A percentile compares a stretch with the other conserved stretches of the same genome.
Conservation (phyloP, 2,797 vertebrate species). For the Arremon aurantiirostris region DNA sequence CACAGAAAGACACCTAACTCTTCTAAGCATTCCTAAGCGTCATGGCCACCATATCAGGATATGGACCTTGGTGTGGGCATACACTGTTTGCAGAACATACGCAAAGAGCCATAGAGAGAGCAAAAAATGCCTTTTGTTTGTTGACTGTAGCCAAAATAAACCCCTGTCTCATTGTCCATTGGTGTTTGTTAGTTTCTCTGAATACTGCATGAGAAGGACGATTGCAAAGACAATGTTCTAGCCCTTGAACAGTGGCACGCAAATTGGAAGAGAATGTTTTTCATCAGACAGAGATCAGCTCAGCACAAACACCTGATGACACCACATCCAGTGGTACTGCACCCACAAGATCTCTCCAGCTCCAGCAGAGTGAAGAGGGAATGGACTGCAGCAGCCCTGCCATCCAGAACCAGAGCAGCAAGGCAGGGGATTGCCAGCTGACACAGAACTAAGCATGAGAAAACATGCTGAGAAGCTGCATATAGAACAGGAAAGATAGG, state of each 20-base stretch:
- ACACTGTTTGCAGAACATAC: neutral
- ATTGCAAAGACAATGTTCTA: neutral
- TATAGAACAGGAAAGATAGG: neutral
- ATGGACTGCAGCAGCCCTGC: neutral
- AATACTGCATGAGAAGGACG: neutral
- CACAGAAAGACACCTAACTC: neutral
- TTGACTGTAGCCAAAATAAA: neutral
- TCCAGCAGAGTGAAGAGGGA: neutral
- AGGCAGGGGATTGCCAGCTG: neutral
- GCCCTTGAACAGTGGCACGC: fast-evolving
- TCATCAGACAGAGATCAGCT: neutral
- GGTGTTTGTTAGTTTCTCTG: neutral
- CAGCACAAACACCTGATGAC: neutral
- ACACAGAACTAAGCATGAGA: neutral
- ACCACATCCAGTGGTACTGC: neutral
- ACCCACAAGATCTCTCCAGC: neutral
- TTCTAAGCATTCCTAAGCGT: neutral
- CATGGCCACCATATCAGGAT: neutral
- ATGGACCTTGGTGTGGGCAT: neutral
- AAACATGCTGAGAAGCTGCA: neutral
- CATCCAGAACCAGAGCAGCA: neutral
- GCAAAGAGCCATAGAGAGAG: neutral
- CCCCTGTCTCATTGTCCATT: neutral
- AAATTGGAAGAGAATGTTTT: neutral
- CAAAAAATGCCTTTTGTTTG: neutral